Conservation (phyloP, 2,113 vertebrate genomes). For the Lepus europaeus region DNA sequence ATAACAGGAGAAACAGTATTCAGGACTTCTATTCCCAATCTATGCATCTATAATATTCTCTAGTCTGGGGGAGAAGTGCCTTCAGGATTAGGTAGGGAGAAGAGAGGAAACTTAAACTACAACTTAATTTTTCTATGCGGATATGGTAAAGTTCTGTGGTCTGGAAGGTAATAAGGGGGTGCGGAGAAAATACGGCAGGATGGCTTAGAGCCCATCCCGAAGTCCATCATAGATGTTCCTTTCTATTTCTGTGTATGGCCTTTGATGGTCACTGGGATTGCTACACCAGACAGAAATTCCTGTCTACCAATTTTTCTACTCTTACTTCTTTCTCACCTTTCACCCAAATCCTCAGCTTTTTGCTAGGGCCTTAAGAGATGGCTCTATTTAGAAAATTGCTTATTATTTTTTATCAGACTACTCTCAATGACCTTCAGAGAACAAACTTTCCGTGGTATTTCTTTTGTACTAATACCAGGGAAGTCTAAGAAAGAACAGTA, state of each 20-base stretch:
- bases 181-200: accelerated
- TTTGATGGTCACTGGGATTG: not conserved
- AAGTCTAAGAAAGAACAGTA: not conserved
- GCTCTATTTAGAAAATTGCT: not conserved
- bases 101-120: not conserved
- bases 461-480: not conserved
- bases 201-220: not conserved
- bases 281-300: not conserved
- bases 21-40: not conserved
- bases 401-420: not conserved
- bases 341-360: not conserved
- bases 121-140: not conserved
- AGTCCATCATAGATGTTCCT: not conserved
- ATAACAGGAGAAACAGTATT: not conserved
- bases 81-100: not conserved
- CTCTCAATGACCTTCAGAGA: conserved; percentile 40
- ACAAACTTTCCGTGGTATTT: conserved; percentile 6
- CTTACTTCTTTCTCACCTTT: not conserved
- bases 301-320: not conserved
- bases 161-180: not conserved
- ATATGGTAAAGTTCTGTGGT: not conserved
- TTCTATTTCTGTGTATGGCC: not conserved
- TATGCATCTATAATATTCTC: not conserved
- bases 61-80: not conserved
- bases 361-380: not conserved